phyloP scores from a whole-genome alignment of 1,140 invertebrate species.

The Drosophila ambigua region DNA sequence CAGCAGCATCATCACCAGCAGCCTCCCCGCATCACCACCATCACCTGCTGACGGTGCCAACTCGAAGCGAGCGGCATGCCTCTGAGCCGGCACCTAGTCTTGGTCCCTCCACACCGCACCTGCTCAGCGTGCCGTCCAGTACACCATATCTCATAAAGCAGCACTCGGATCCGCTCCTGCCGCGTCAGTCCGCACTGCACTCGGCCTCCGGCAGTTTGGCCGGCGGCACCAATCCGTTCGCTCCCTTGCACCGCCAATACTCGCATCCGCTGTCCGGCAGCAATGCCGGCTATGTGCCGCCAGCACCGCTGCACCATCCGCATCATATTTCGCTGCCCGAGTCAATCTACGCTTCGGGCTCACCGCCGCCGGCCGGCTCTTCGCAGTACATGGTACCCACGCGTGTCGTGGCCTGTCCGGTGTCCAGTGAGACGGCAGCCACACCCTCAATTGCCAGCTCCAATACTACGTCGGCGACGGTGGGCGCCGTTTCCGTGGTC shows the following conservation, averaged over 20 bases:
- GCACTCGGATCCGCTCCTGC: conserved; percentile 87
- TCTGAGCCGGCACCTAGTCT: conserved; percentile 85
- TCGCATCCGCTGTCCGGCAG: conserved; percentile 82
- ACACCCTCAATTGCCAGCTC: conserved; percentile 64
- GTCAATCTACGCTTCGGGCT: conserved; percentile 79
- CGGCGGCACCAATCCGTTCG: conserved; percentile 78
- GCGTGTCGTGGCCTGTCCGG: conserved; percentile 58
- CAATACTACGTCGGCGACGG: conserved; percentile 26
- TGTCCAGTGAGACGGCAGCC: conserved; percentile 62
- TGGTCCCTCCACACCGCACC: conserved; percentile 84
- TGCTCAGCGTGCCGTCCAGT: conserved; percentile 85
- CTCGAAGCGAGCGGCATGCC: conserved; percentile 86
- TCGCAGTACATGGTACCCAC: conserved; percentile 80
- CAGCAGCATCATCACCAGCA: conserved; percentile 30
- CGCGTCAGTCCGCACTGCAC: conserved; percentile 84
- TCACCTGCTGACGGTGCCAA: conserved; percentile 83
- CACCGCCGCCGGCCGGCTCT: conserved; percentile 77
- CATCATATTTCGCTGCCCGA: conserved; percentile 81
- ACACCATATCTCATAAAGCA: conserved; percentile 86
- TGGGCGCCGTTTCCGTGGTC: conserved; percentile 62
- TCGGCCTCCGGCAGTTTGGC: conserved; percentile 78
- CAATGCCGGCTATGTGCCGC: conserved; percentile 61
- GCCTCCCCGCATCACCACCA: conserved; percentile 56
- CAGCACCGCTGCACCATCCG: conserved; percentile 70
- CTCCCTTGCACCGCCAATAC: conserved; percentile 85